Percentiles rank a stretch among this genome's conserved stretches.
Conservation (phyloP, 1,140 invertebrate species). For the Ectropis grisescens region DNA sequence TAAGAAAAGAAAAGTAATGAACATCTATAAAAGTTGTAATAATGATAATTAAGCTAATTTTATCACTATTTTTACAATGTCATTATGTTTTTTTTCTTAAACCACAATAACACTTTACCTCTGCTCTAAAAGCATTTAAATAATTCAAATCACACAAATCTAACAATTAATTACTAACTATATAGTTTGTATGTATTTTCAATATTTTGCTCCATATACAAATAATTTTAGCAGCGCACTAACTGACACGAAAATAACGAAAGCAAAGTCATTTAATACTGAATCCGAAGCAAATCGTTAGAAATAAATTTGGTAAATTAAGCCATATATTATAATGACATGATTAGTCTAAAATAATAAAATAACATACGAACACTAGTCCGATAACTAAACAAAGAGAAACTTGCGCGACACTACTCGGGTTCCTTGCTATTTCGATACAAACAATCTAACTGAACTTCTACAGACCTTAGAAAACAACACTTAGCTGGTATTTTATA, state of each 20-base stretch:
- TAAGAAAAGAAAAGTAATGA: conserved; percentile 66
- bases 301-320: conserved; percentile 62
- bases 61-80: conserved; percentile 69
- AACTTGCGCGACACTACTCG: conserved; percentile 55
- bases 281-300: conserved; percentile 57
- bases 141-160: conserved; percentile 68
- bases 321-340: conserved; percentile 37
- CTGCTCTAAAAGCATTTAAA: conserved; percentile 67
- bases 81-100: conserved; percentile 66
- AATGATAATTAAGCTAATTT: conserved; percentile 68
- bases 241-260: conserved; percentile 34
- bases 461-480: conserved; percentile 55
- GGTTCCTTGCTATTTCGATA: conserved; percentile 29
- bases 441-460: conserved; percentile 35
- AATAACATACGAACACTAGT: conserved; percentile 43
- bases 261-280: conserved; percentile 60
- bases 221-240: conserved; percentile 51
- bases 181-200: conserved; percentile 59
- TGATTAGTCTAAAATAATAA: conserved; percentile 55
- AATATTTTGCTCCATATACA: conserved; percentile 65
- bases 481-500: conserved; percentile 63
- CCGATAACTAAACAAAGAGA: conserved; percentile 34
- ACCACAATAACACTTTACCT: conserved; percentile 66
- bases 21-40: conserved; percentile 70
- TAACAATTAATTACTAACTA: conserved; percentile 70